A percentile compares a stretch with the other conserved stretches of the same genome.
Conservation (phyloP, 2,888 invertebrate genomes). For the Aphidoletes aphidimyza region DNA sequence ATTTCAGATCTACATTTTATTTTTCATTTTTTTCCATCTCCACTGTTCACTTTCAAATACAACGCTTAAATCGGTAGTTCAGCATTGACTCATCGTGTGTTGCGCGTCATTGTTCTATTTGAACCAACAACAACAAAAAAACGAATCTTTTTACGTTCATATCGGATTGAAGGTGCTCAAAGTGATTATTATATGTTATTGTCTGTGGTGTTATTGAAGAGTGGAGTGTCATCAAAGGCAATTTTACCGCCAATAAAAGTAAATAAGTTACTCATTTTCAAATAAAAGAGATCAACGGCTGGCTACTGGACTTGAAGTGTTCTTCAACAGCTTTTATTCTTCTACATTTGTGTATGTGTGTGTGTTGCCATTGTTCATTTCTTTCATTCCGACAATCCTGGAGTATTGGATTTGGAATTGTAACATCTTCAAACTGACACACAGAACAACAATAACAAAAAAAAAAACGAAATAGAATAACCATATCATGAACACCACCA, state of each 20-base stretch:
- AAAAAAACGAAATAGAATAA: neutral
- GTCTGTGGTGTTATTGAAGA: neutral
- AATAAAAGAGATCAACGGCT: constrained; percentile 34
- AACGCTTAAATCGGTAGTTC: no score
- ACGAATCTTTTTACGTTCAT: no score
- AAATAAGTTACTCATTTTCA: neutral
- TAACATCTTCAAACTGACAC: no score
- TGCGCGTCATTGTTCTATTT: neutral
- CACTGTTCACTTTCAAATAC: no score
- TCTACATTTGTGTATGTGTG: no score
- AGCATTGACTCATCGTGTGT: constrained; percentile 4
- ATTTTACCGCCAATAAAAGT: constrained; percentile 28
- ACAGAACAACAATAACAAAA: neutral
- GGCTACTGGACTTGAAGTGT: constrained; percentile 30
- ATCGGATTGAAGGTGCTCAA: neutral
- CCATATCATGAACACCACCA: neutral
- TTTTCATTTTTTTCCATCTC: no score
- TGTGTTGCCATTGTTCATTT: neutral
- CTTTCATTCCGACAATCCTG: neutral
- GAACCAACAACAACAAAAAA: no score
- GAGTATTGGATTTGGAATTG: neutral
- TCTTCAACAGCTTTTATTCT: neutral
- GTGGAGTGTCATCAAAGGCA: constrained; percentile 46
- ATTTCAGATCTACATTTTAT: constrained; percentile 28
- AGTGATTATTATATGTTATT: neutral